A percentile compares a stretch with the other conserved stretches of the same genome.
These are phyloP conservation scores for Tridacna crocea DNA, from an alignment of 2,888 invertebrate species.

Conservation along the genomic window DNA sequence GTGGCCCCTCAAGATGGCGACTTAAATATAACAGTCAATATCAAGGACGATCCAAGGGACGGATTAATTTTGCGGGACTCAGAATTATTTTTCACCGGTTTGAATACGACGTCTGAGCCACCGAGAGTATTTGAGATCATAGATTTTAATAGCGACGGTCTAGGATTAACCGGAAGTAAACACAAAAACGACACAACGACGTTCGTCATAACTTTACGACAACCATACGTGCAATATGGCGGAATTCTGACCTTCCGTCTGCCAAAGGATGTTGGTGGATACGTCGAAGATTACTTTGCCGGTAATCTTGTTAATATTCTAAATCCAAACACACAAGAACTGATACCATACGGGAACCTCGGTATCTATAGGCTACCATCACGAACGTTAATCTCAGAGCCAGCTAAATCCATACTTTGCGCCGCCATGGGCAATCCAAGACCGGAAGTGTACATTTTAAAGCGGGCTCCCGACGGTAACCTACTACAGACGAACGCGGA, in stretches of 20 bases:
- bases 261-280: constrained; percentile 44
- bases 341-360: constrained; percentile 47
- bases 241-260: constrained; percentile 55
- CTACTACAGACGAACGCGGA: constrained; percentile 28
- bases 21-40: constrained; percentile 40
- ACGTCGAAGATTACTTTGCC: constrained; percentile 46
- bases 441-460: constrained; percentile 52
- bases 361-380: constrained; percentile 48
- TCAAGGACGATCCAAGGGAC: constrained; percentile 36
- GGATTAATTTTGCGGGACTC: constrained; percentile 36
- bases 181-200: constrained; percentile 12
- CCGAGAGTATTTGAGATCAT: constrained; percentile 52
- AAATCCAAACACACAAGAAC: constrained; percentile 29
- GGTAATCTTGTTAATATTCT: constrained; percentile 52
- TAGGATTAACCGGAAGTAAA: constrained; percentile 27
- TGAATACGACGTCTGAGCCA: constrained; percentile 51
- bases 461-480: constrained; percentile 18
- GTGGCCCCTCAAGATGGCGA: constrained; percentile 39
- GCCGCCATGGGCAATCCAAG: constrained; percentile 62
- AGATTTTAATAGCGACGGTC: constrained; percentile 38
- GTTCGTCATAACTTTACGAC: constrained; percentile 46
- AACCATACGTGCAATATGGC: constrained; percentile 54
- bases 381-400: constrained; percentile 46
- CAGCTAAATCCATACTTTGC: constrained; percentile 52
- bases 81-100: constrained; percentile 56